phyloP scores from a whole-genome alignment of 2,888 invertebrate species.

The Salticus scenicus region DNA sequence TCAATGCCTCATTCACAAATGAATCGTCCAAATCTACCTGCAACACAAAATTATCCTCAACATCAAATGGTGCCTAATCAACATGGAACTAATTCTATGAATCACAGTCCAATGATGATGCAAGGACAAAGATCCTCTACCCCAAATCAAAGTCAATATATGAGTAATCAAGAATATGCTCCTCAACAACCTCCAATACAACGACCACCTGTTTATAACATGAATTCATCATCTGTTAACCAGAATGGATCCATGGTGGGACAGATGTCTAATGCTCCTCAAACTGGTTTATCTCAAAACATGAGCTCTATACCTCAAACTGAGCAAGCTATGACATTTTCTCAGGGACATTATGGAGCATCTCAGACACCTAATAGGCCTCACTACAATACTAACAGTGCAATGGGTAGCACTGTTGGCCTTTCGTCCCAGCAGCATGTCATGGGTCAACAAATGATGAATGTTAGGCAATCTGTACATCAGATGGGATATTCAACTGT shows the following conservation, averaged over 20 bases:
- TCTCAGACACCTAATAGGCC: slow-evolving; percentile 67
- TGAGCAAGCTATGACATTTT: slow-evolving; percentile 65
- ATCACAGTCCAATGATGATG: slow-evolving; percentile 54
- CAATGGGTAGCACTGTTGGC: slow-evolving; percentile 55
- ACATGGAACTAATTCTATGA: slow-evolving; percentile 47
- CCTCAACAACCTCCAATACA: slow-evolving; percentile 67
- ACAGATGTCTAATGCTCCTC: slow-evolving; percentile 59
- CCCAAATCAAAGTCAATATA: slow-evolving; percentile 69
- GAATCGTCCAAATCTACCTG: slow-evolving; percentile 60
- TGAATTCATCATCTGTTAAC: slow-evolving; percentile 63
- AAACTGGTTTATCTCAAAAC: slow-evolving; percentile 61
- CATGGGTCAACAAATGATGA: slow-evolving; percentile 63
- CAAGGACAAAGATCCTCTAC: slow-evolving; percentile 60
- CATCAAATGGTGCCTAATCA: slow-evolving; percentile 67
- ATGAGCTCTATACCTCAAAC: slow-evolving; percentile 62
- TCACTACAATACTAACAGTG: slow-evolving; percentile 62
- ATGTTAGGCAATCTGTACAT: slow-evolving; percentile 60
- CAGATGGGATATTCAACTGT: slow-evolving; percentile 69
- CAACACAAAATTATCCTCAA: slow-evolving; percentile 62
- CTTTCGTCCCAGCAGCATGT: slow-evolving; percentile 50
- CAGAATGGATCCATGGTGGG: slow-evolving; percentile 67
- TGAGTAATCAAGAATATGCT: slow-evolving; percentile 63
- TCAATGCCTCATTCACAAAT: slow-evolving; percentile 66
- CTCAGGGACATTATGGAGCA: slow-evolving; percentile 71
- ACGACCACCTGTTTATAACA: slow-evolving; percentile 68